Conservation (phyloP, 2,113 vertebrate genomes). For the Oryzias woworae region DNA sequence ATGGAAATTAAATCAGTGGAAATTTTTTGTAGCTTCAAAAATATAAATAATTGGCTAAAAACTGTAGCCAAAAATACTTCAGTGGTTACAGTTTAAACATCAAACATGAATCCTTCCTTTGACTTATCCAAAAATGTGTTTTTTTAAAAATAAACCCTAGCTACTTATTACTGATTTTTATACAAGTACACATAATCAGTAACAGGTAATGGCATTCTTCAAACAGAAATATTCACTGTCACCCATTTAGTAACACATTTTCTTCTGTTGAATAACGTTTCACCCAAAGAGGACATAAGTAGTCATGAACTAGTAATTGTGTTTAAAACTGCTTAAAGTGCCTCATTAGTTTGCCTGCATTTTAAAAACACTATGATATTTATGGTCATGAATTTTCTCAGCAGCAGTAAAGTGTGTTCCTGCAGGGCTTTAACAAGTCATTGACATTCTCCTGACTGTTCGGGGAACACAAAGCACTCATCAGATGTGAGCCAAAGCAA, state of each 20-base stretch:
- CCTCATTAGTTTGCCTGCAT: not conserved
- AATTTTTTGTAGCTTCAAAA: not conserved
- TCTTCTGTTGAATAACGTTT: no score
- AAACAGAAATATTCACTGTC: no score
- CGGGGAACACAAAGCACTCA: constrained; percentile 12
- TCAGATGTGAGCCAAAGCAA: constrained; percentile 51
- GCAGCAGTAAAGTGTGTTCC: not conserved
- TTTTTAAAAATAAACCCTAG: constrained; percentile 17
- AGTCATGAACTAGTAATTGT: no score
- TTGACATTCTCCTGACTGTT: constrained; percentile 27
- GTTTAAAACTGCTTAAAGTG: not conserved
- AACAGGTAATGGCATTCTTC: not conserved
- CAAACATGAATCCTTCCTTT: constrained; percentile 22
- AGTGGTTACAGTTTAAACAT: constrained; percentile 17
- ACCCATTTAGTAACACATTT: no score
- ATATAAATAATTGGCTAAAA: not conserved
- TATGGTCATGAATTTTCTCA: not conserved
- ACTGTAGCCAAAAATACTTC: not conserved
- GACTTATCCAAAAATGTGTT: not conserved
- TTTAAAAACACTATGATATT: not conserved
- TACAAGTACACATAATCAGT: constrained; percentile 5
- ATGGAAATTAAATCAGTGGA: not conserved
- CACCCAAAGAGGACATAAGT: no score
- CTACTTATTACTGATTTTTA: constrained; percentile 33
- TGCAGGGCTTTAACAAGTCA: constrained; percentile 21